phyloP scores from a whole-genome alignment of 1,140 invertebrate species.

The Parasteatoda tepidariorum region DNA sequence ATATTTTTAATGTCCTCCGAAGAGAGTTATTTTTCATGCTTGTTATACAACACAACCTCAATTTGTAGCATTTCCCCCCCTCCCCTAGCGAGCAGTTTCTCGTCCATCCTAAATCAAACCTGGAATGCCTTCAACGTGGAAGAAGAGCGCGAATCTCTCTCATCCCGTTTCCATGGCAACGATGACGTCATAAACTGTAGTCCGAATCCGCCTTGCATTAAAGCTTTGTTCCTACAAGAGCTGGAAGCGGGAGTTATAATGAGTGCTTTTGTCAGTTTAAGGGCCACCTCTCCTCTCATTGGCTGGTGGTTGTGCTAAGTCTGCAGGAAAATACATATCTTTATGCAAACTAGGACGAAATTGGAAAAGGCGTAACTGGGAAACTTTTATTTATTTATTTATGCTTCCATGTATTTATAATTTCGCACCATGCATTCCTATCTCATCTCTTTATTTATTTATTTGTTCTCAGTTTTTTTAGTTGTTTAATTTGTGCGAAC shows the following conservation, averaged over 20 bases:
- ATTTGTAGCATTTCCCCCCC: too few relatives aligned
- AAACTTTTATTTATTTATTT: not conserved
- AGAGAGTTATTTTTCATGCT: too few relatives aligned
- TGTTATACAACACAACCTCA: too few relatives aligned
- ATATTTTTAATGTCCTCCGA: too few relatives aligned
- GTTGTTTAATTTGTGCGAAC: not conserved
- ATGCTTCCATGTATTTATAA: not conserved
- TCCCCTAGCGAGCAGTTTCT: not conserved
- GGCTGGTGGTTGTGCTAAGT: slow-evolving; percentile 32
- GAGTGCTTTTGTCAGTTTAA: slow-evolving; percentile 55
- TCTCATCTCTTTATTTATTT: not conserved
- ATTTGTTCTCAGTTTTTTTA: not conserved
- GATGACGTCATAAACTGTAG: slow-evolving; percentile 43
- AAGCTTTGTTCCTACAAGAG: slow-evolving; percentile 30
- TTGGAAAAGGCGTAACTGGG: slow-evolving; percentile 48
- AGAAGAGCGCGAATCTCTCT: slow-evolving; percentile 23
- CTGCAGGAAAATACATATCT: slow-evolving; percentile 58
- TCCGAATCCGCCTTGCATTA: slow-evolving; percentile 34
- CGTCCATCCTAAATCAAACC: slow-evolving; percentile 47
- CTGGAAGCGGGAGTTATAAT: slow-evolving; percentile 28
- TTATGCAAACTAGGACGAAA: slow-evolving; percentile 57
- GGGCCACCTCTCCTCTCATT: slow-evolving; percentile 24
- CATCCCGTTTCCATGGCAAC: slow-evolving; percentile 51
- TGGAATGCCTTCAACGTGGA: slow-evolving; percentile 21
- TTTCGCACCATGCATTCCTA: not conserved